Percentiles rank a stretch among this genome's conserved stretches.
phyloP scores from a whole-genome alignment of 2,797 vertebrate species.

The Aulostomus chinensis region DNA sequence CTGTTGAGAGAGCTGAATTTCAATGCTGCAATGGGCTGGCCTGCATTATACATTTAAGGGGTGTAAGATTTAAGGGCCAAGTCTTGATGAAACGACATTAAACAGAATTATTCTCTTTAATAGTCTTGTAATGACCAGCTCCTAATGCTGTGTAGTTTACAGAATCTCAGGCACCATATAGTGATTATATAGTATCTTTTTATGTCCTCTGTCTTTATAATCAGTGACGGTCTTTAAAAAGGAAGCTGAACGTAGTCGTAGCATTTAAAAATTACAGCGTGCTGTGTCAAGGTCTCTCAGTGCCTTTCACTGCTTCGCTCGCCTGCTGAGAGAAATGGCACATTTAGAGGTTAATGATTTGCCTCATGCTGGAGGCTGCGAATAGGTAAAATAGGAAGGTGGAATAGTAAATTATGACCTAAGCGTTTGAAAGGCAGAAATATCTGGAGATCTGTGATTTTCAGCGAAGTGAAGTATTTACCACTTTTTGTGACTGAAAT shows the following conservation, averaged over 20 bases:
- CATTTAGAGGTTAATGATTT: slow-evolving; percentile 10
- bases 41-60: neutral
- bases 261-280: neutral
- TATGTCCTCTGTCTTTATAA: neutral
- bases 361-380: neutral
- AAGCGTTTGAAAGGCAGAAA: neutral
- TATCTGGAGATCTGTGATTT: too few relatives aligned
- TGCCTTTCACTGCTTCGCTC: neutral
- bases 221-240: neutral
- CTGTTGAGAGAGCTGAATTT: too few relatives aligned
- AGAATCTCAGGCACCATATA: neutral
- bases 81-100: neutral
- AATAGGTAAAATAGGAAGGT: neutral
- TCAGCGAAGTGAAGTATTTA: too few relatives aligned
- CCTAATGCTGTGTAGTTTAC: neutral
- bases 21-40: neutral
- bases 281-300: neutral
- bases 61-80: neutral
- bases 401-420: neutral
- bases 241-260: neutral
- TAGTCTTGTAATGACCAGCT: neutral
- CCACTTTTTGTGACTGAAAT: too few relatives aligned
- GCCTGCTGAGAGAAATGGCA: slow-evolving; percentile 1
- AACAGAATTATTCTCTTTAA: neutral
- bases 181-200: neutral